Evolutionary conservation across 2,113 vertebrate species (phyloP).

Genomic region (Vulpes ferrilata): DNA sequence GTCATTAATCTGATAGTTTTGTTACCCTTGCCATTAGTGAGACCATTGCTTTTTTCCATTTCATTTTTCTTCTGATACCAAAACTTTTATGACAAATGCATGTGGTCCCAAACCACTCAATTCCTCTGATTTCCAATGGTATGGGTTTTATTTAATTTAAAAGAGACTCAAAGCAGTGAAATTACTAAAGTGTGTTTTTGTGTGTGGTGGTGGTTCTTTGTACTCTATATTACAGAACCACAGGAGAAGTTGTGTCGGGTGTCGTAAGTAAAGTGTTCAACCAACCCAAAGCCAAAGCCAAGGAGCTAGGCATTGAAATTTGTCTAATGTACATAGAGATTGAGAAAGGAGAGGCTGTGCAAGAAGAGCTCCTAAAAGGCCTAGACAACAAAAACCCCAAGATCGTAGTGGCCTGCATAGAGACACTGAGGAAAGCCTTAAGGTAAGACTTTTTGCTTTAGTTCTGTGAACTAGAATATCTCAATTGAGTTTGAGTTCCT

Average conservation of each 20-base stretch:
- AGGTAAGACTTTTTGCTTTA: slow-evolving; percentile 88
- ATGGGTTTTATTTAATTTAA: slow-evolving; percentile 52
- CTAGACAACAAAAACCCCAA: slow-evolving; percentile 99
- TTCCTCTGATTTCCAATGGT: slow-evolving; percentile 37
- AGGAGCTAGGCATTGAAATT: slow-evolving; percentile 96
- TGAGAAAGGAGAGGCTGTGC: slow-evolving; percentile 95
- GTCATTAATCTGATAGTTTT: slow-evolving; percentile 36
- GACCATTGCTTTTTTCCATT: background rate
- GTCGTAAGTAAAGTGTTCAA: slow-evolving; percentile 99
- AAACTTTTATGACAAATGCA: slow-evolving; percentile 44
- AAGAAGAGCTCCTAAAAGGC: slow-evolving; percentile 97
- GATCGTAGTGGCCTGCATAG: slow-evolving; percentile 95
- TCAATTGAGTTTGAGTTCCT: background rate
- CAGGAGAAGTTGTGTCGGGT: slow-evolving; percentile 97
- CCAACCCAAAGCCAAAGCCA: slow-evolving; percentile 97
- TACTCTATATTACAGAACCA: slow-evolving; percentile 91
- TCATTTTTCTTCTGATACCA: slow-evolving; percentile 43
- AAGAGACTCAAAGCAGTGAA: slow-evolving; percentile 40
- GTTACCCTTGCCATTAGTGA: slow-evolving; percentile 31
- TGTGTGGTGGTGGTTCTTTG: background rate
- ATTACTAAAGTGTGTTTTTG: slow-evolving; percentile 37
- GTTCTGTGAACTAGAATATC: background rate
- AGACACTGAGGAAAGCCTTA: slow-evolving; percentile 95
- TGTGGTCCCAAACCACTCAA: background rate
- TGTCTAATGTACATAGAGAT: slow-evolving; percentile 98